phyloP scores from a whole-genome alignment of 2,797 vertebrate species.

The Chelmon rostratus region DNA sequence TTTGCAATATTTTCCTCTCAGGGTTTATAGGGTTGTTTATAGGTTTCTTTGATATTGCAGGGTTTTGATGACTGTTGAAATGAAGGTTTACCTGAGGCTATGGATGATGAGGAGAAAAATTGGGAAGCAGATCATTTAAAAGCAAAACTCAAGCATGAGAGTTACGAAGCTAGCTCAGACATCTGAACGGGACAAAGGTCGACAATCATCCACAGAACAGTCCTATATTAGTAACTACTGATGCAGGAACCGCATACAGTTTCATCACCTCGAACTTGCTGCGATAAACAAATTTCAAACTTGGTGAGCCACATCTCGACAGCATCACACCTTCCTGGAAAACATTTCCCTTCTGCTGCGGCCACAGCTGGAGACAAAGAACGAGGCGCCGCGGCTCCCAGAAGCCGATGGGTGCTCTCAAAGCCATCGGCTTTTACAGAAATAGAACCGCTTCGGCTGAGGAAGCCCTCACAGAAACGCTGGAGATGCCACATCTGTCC shows the following conservation, averaged over 20 bases:
- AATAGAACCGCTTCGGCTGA: neutral
- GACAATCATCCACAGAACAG: neutral
- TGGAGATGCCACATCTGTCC: neutral
- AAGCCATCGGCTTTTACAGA: neutral
- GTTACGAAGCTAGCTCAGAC: neutral
- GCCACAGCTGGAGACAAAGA: neutral
- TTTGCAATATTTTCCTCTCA: neutral
- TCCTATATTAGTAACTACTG: neutral
- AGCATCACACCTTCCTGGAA: neutral
- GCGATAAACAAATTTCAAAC: neutral
- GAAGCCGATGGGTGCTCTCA: neutral
- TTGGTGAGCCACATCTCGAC: neutral
- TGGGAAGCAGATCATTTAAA: neutral
- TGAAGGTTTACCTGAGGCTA: neutral
- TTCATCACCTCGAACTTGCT: neutral
- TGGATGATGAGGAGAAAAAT: neutral
- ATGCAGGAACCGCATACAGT: neutral
- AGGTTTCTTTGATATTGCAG: neutral
- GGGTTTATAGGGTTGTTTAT: neutral
- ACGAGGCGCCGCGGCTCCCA: neutral
- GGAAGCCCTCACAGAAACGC: neutral
- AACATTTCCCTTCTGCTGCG: neutral
- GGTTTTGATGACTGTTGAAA: neutral
- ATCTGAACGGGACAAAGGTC: neutral
- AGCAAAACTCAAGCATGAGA: neutral